Conservation (phyloP, 2,113 vertebrate species). For the Speoplatyrhinus poulsoni region DNA sequence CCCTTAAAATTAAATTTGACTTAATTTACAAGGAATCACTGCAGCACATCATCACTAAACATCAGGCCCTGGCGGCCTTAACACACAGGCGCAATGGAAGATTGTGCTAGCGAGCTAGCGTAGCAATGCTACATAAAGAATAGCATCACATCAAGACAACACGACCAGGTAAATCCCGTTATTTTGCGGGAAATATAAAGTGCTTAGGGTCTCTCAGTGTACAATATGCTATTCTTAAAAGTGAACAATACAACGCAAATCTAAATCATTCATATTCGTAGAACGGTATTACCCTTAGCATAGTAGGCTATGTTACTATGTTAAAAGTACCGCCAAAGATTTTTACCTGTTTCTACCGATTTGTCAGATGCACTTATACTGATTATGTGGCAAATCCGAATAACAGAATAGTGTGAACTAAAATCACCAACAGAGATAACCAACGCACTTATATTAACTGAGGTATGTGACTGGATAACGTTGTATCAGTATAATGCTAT, state of each 20-base stretch:
- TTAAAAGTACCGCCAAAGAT: constrained; percentile 66
- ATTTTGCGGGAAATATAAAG: not conserved
- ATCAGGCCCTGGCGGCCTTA: constrained; percentile 47
- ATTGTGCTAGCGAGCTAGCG: constrained; percentile 47
- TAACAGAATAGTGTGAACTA: constrained; percentile 44
- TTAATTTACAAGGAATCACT: not conserved
- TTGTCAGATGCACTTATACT: constrained; percentile 42
- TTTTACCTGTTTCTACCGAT: constrained; percentile 67
- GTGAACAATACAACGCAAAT: not conserved
- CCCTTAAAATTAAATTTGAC: not conserved
- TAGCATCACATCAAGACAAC: constrained; percentile 8
- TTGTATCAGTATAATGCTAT: constrained; percentile 12
- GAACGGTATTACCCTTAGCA: constrained; percentile 46
- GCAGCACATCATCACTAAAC: constrained; percentile 6
- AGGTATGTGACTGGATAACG: constrained; percentile 14
- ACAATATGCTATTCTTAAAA: not conserved
- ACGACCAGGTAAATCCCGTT: not conserved
- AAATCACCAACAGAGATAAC: not conserved
- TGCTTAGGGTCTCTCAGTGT: too few species aligned
- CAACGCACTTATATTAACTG: constrained; percentile 25
- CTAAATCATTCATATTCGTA: constrained; percentile 18
- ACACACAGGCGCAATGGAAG: constrained; percentile 29
- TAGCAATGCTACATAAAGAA: constrained; percentile 17
- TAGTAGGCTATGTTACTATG: constrained; percentile 49
- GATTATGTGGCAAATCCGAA: constrained; percentile 21